Evolutionary conservation across 2,888 invertebrate species (phyloP).

Genomic region (Hypolimnas misippus): DNA sequence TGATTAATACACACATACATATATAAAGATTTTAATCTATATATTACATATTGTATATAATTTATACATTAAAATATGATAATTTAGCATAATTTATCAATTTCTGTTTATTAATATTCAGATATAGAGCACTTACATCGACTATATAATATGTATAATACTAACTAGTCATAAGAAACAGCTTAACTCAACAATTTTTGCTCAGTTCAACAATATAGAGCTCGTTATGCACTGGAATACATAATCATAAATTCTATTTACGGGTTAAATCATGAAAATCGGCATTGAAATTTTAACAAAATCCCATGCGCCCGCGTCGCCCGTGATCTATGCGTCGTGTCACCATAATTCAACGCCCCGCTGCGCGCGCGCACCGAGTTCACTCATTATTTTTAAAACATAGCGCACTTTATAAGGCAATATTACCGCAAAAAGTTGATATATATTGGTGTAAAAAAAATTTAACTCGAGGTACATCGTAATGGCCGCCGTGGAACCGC

Average conservation of each 20-base stretch:
- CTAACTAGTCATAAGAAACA: too few species aligned
- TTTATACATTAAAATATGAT: too few species aligned
- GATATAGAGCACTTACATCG: too few species aligned
- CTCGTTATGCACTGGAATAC: background rate
- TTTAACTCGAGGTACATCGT: constrained; percentile 38
- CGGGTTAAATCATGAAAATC: constrained; percentile 37
- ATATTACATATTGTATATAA: too few species aligned
- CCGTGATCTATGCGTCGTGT: constrained; percentile 51
- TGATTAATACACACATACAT: too few species aligned
- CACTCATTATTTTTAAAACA: constrained; percentile 68
- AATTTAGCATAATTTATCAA: too few species aligned
- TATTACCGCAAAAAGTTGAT: constrained; percentile 63
- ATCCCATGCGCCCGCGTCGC: constrained; percentile 24
- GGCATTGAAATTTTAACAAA: constrained; percentile 38
- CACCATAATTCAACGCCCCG: constrained; percentile 52
- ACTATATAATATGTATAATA: too few species aligned
- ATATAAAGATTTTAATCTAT: too few species aligned
- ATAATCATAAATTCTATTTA: constrained; percentile 9
- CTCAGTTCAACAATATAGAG: background rate
- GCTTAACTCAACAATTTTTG: too few species aligned
- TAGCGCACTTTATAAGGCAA: constrained; percentile 60
- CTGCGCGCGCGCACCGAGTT: constrained; percentile 48
- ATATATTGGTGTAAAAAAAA: constrained; percentile 44
- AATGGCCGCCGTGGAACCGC: constrained; percentile 40
- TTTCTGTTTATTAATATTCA: too few species aligned